A percentile compares a stretch with the other conserved stretches of the same genome.
Conservation (phyloP, 2,113 vertebrate genomes). For the Brachyhypopomus gauderio region DNA sequence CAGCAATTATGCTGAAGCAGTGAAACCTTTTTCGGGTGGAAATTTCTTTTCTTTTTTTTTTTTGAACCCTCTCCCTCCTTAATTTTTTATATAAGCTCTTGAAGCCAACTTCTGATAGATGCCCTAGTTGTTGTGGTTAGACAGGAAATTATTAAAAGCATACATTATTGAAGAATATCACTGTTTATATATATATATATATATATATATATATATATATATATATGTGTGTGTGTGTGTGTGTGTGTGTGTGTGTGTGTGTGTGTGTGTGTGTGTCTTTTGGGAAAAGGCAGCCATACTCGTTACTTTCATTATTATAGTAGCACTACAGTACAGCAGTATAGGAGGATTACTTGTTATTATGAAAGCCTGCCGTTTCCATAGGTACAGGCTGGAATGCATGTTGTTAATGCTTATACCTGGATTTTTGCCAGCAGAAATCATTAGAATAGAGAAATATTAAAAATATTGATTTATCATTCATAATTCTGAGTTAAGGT, state of each 20-base stretch:
- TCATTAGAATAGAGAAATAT: conserved; percentile 81
- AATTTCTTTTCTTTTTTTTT: conserved; percentile 29
- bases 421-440: conserved; percentile 71
- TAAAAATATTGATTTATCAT: conserved; percentile 90
- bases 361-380: conserved; percentile 12
- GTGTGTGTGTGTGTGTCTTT: background rate
- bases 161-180: conserved; percentile 65
- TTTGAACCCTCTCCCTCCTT: conserved; percentile 49
- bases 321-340: background rate
- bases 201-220: conserved; percentile 37
- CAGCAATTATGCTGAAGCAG: conserved; percentile 72
- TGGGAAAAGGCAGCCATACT: background rate
- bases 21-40: conserved; percentile 59
- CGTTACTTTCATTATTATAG: background rate
- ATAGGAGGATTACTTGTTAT: conserved; percentile 10
- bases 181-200: conserved; percentile 40
- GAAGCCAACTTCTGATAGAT: conserved; percentile 68
- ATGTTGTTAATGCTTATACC: conserved; percentile 69
- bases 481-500: conserved; percentile 80
- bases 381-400: conserved; percentile 60
- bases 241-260: background rate
- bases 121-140: conserved; percentile 65
- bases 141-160: conserved; percentile 69
- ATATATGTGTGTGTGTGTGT: conserved; percentile 34
- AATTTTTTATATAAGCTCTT: conserved; percentile 62